Conservation (phyloP, 1,140 invertebrate genomes). For the Cheumatopsyche charites region DNA sequence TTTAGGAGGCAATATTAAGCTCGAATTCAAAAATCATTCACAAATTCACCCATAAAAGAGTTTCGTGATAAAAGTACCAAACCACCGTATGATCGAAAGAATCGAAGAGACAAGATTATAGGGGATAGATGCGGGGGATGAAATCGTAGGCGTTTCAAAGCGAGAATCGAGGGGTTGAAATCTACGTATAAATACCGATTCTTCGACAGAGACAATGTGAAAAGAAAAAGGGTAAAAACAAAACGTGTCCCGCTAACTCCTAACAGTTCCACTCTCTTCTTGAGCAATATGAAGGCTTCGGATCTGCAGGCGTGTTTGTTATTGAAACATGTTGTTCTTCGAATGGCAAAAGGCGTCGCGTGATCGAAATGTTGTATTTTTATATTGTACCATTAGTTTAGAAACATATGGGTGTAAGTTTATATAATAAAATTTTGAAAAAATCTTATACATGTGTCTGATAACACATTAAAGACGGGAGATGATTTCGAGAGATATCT, state of each 20-base stretch:
- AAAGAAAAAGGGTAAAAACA: slow-evolving; percentile 44
- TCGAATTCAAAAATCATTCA: too few species aligned
- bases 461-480: too few species aligned
- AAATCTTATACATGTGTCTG: too few species aligned
- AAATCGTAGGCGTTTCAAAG: neutral
- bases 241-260: slow-evolving; percentile 40
- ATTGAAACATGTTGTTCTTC: slow-evolving; percentile 47
- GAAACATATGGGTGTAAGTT: too few species aligned
- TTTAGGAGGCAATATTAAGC: too few species aligned
- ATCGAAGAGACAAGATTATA: neutral
- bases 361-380: neutral
- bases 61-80: too few species aligned
- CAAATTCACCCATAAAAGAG: too few species aligned
- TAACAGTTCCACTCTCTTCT: slow-evolving; percentile 35
- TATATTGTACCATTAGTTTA: too few species aligned
- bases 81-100: too few species aligned
- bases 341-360: slow-evolving; percentile 10
- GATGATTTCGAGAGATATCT: too few species aligned
- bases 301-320: slow-evolving; percentile 43
- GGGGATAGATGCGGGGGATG: slow-evolving; percentile 2
- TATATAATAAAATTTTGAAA: too few species aligned
- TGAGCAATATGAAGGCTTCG: slow-evolving; percentile 45
- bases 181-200: too few species aligned
- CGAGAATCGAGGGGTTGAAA: neutral
- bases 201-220: slow-evolving; percentile 39